phyloP scores from a whole-genome alignment of 2,113 vertebrate species.

The Seriola quinqueradiata region DNA sequence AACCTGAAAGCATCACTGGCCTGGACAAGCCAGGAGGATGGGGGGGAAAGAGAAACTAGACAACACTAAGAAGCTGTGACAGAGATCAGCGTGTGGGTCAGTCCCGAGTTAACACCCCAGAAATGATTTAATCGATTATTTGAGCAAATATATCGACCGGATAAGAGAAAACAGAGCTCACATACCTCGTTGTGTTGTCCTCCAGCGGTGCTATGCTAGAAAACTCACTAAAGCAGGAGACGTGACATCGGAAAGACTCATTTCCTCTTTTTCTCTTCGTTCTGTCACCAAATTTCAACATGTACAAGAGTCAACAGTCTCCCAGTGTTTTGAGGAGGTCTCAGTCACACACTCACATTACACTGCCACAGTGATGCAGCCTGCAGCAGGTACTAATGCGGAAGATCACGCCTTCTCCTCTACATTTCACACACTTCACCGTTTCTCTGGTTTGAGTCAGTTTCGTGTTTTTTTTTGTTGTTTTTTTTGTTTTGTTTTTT shows the following conservation, averaged over 20 bases:
- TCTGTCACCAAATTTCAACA: slow-evolving; percentile 40
- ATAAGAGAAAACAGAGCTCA: neutral
- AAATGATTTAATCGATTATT: neutral
- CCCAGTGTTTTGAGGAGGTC: slow-evolving; percentile 7
- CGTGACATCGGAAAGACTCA: slow-evolving; percentile 13
- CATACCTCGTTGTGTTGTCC: slow-evolving; percentile 28
- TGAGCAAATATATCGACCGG: neutral
- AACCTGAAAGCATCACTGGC: neutral
- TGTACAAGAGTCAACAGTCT: neutral
- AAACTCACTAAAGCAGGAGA: slow-evolving; percentile 29
- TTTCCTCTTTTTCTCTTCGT: slow-evolving; percentile 69
- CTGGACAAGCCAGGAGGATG: neutral
- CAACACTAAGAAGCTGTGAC: neutral
- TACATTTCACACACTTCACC: neutral
- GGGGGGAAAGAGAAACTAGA: neutral
- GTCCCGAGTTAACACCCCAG: neutral
- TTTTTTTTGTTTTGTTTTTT: no score
- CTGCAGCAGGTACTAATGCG: slow-evolving; percentile 46
- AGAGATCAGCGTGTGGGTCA: neutral
- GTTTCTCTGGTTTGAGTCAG: no score
- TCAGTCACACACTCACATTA: neutral
- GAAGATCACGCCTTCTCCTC: slow-evolving; percentile 64
- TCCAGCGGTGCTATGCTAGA: neutral
- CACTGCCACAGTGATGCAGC: neutral
- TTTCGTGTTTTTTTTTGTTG: no score